Base-by-base conservation (phyloP, 1,140 invertebrate genomes). In the Trachelipus rathkii region DNA sequence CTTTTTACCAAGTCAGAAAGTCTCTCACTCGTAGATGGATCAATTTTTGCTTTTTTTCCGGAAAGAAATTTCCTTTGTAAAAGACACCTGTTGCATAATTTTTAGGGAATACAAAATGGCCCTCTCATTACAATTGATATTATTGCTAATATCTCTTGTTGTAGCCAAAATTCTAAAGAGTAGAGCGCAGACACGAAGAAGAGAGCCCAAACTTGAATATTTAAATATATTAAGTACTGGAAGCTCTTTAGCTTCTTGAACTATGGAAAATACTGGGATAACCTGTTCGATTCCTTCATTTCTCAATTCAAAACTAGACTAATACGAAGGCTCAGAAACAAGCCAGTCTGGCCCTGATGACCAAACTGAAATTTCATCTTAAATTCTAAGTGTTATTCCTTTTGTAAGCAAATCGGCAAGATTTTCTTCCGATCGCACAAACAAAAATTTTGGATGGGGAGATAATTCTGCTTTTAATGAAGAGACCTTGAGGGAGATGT, bases 171-270 rank as follows among this genome's bases (percentile, higher is more conserved):
- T 0, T 53, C 67, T 44, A 0, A 73, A 53, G 0, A 73, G n/a
- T 10, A 3, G 4, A 13, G 72, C 72, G 21, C 23, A 33, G 0
- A 73, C 46, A 11, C n/a, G 13, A 10, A 53, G 15, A 21, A 50
- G 67, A 15, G 24, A n/a, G 23, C 53, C 10, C 5, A 73, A 19
- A 60, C 44, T 53, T 33, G 72, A 73, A 53, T 50, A 73, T 60
- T 60, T 73, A 4, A 44, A 0, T 1, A 60, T 15, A 8, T 23
- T 45, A 13, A 73, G 15, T 24, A 73, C 44, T 0, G 11, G 11
- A 44, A 15, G 11, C 4, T 45, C 13, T 15, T 11, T 15, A 0
- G 9, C n/a, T 45, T 10, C 10, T 10, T 45, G 21, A 10, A 44
- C n/a, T n/a, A 9, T 15, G 21, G 60, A 66, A 23, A 2, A 66